These are phyloP conservation scores for Peribatodes rhomboidaria DNA, from an alignment of 2,888 invertebrate species.

Conservation along the genomic window DNA sequence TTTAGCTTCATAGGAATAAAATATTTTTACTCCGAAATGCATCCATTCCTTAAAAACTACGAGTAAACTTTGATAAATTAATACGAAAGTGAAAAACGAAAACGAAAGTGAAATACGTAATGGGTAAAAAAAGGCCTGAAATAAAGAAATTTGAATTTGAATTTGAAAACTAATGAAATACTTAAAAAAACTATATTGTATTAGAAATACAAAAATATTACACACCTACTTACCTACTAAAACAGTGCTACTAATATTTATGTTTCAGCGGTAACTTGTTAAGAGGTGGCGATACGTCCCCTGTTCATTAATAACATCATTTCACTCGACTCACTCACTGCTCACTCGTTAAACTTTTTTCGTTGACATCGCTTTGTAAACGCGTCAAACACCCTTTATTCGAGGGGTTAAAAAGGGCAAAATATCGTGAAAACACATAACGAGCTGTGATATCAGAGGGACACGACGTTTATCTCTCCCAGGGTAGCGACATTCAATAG, in stretches of 20 bases:
- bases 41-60: too few relatives aligned
- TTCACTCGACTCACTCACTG: background rate
- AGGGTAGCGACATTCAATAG: background rate
- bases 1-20: too few relatives aligned
- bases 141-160: too few relatives aligned
- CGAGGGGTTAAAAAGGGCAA: constrained; percentile 11
- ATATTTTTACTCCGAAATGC: too few relatives aligned
- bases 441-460: constrained; percentile 19
- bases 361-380: background rate
- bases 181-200: too few relatives aligned
- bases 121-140: too few relatives aligned
- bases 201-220: too few relatives aligned
- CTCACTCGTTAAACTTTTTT: background rate
- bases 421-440: constrained; percentile 17
- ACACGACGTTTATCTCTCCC: constrained; percentile 17
- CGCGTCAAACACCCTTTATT: constrained; percentile 13
- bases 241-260: background rate
- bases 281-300: background rate
- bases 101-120: too few relatives aligned
- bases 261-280: background rate
- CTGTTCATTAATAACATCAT: background rate
- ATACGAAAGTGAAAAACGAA: too few relatives aligned
- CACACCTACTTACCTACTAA: too few relatives aligned
- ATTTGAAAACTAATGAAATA: too few relatives aligned
- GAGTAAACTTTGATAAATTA: too few relatives aligned